Conservation (phyloP, 2,113 vertebrate species). For the Noctilio leporinus region DNA sequence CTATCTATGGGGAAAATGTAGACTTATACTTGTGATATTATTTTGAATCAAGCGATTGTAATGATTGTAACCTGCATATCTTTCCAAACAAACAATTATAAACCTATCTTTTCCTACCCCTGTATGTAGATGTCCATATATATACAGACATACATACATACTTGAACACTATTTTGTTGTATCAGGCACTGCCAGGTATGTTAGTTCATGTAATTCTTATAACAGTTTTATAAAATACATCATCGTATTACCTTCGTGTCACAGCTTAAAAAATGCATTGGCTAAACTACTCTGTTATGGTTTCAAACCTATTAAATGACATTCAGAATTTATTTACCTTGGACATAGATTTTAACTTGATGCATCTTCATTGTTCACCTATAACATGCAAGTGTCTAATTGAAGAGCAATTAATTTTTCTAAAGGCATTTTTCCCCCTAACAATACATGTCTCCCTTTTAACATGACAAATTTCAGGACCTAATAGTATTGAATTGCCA, state of each 20-base stretch:
- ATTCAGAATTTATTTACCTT: constrained; percentile 25
- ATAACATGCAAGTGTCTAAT: not conserved
- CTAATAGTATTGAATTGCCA: constrained; percentile 50
- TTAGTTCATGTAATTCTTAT: not conserved
- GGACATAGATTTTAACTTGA: not conserved
- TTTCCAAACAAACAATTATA: not conserved
- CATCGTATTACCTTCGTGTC: not conserved
- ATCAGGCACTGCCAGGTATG: not conserved
- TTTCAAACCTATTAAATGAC: not conserved
- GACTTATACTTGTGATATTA: not conserved
- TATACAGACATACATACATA: not conserved
- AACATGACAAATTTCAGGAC: constrained; percentile 47
- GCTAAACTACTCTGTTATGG: not conserved
- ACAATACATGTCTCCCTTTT: not conserved
- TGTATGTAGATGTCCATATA: not conserved
- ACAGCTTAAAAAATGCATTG: not conserved
- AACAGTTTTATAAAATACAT: not conserved
- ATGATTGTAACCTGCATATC: not conserved
- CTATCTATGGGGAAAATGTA: not conserved
- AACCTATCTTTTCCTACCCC: not conserved
- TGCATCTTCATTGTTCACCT: not conserved
- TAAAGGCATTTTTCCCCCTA: constrained; percentile 22
- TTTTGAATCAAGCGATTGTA: not conserved
- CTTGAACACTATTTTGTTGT: not conserved
- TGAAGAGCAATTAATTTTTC: constrained; percentile 51